Evolutionary conservation across 1,140 invertebrate species (phyloP).

Genomic region (Drosophila kanapiae): DNA sequence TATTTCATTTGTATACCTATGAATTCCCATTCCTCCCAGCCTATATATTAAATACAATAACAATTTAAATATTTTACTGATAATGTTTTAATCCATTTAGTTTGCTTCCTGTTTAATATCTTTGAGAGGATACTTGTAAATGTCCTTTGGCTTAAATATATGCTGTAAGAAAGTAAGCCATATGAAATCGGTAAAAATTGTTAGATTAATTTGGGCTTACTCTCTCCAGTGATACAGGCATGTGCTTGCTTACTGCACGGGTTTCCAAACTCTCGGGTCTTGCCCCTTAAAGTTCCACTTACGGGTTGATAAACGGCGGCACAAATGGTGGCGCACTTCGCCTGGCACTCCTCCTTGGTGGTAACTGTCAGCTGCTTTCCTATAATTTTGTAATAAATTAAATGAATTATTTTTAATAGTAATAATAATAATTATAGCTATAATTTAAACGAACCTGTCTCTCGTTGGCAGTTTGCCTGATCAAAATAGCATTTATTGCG

Average conservation of each 20-base stretch:
- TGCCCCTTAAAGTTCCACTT: slow-evolving; percentile 31
- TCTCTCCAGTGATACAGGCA: slow-evolving; percentile 29
- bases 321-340: slow-evolving; percentile 20
- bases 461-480: slow-evolving; percentile 49
- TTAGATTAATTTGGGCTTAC: not conserved
- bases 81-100: not conserved
- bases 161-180: not conserved
- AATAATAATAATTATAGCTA: not conserved
- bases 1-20: no score
- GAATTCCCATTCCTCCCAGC: no score
- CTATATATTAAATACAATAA: not conserved
- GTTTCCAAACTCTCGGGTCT: slow-evolving; percentile 44
- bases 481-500: slow-evolving; percentile 64
- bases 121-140: not conserved
- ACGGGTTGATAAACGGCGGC: slow-evolving; percentile 29
- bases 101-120: not conserved
- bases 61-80: not conserved
- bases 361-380: slow-evolving; percentile 25
- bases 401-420: no score
- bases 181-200: not conserved
- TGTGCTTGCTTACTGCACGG: slow-evolving; percentile 21
- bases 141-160: not conserved
- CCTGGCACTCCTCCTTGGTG: slow-evolving; percentile 58
- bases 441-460: slow-evolving; percentile 15
- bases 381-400: not conserved